Evolutionary conservation across 2,797 vertebrate genomes (phyloP), one percentile per base, ranked within the genome.

Genomic region (Mionectes olivaceus): DNA sequence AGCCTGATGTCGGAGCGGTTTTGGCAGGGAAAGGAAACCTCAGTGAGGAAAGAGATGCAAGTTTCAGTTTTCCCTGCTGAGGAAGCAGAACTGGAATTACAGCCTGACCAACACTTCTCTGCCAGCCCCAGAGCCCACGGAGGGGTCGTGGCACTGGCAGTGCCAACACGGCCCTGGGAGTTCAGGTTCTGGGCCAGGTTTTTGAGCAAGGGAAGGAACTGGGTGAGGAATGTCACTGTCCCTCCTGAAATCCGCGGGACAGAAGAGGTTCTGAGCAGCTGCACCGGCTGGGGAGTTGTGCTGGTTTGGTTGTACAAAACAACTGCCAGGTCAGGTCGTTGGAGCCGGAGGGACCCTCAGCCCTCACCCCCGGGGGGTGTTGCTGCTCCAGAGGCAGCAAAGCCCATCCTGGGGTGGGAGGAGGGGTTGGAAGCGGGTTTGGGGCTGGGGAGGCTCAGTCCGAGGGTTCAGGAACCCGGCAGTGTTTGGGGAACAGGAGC

Each of bases 81-180:
- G 87, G 63, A 60, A 21, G 2, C 39, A 19, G 32, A 79, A 43
- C 61, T 9, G 49, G 70, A 56, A 49, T 15, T 8, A 4, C 15
- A 49, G 49, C 5, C 30, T 5, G 27, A 10, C 9, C 27, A 4
- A 1, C 0, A 1, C 16, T 60, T 11, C 2, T 0, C 24, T 14
- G 23, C 5, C 57, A 5, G 3, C 3, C 28, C 63, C 35, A 16
- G 9, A 6, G 8, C 24, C 50, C 60, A 1, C 0, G 4, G 5
- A 2, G 10, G 2, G 3, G 37, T 4, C 14, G 41, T 10, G 30
- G 46, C 14, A 4, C 6, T 5, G 24, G 68, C 73, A 81, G 21
- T 5, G n/a, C 8, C 12, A 23, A 9, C 2, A 0, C 18, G 0
- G 19, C 49, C 43, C 21, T 3, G 18, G 12, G 60, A 19, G 57